Conservation (phyloP, 2,113 vertebrate species). For the Nothoprocta perdicaria region DNA sequence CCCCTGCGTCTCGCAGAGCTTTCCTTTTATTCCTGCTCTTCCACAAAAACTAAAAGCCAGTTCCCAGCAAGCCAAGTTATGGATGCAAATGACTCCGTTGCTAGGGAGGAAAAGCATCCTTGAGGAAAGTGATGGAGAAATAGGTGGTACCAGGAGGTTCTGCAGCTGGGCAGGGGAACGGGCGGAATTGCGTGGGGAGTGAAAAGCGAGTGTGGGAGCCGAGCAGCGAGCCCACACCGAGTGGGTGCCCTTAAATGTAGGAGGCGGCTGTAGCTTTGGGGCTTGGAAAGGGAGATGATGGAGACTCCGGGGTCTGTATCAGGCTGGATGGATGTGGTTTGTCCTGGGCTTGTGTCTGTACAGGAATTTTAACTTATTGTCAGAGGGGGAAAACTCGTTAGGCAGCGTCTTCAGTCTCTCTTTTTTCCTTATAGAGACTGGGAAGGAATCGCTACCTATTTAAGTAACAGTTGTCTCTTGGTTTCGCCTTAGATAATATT, state of each 20-base stretch:
- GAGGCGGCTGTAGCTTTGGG: background rate
- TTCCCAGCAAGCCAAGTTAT: background rate
- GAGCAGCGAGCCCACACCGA: background rate
- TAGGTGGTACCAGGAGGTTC: background rate
- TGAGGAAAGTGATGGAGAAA: background rate
- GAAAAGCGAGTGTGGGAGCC: background rate
- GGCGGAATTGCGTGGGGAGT: background rate
- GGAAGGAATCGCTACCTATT: background rate
- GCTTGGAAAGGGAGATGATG: background rate
- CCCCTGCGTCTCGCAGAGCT: background rate
- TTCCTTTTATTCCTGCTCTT: constrained; percentile 9
- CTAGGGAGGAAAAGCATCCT: background rate
- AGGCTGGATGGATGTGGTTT: background rate
- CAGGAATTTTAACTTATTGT: background rate
- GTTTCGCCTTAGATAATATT: background rate
- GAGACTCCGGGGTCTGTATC: background rate
- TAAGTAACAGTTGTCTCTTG: background rate
- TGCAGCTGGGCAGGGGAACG: background rate
- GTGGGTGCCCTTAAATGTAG: background rate
- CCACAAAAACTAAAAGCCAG: background rate
- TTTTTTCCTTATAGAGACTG: background rate
- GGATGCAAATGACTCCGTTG: background rate
- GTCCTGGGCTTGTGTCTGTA: background rate
- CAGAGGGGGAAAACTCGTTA: background rate
- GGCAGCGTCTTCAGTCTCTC: background rate